A percentile compares a stretch with the other conserved stretches of the same genome.
These are phyloP conservation scores for Meiosimyza decipiens DNA, from an alignment of 2,888 invertebrate species.

Conservation along the genomic window DNA sequence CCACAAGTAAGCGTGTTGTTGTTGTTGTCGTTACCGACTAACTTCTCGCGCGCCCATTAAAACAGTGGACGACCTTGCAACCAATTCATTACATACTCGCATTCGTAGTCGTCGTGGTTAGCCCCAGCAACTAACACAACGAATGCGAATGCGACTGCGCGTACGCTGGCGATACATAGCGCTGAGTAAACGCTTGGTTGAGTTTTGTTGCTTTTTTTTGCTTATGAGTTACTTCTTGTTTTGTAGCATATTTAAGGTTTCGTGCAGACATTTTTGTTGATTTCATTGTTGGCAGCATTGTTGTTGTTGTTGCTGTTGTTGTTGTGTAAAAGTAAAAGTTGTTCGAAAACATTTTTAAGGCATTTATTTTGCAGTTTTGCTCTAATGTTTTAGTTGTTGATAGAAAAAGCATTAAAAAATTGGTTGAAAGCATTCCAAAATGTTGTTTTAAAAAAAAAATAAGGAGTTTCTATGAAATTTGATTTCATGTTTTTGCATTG, in stretches of 20 bases:
- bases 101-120: too few relatives aligned
- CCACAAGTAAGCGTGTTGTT: constrained; percentile 16
- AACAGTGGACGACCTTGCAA: constrained; percentile 65
- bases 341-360: too few relatives aligned
- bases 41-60: constrained; percentile 40
- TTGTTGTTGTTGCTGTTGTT: constrained; percentile 1
- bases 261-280: neutral
- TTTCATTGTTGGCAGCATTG: neutral
- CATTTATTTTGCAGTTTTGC: too few relatives aligned
- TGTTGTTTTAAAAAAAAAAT: too few relatives aligned
- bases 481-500: neutral
- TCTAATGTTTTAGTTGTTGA: neutral
- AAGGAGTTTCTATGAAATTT: too few relatives aligned
- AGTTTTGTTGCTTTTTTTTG: neutral
- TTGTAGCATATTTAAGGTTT: too few relatives aligned
- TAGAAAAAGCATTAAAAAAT: neutral
- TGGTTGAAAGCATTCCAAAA: neutral
- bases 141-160: constrained; percentile 1
- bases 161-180: neutral
- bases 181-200: too few relatives aligned
- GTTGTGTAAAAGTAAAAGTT: too few relatives aligned
- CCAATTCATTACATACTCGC: constrained; percentile 53
- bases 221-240: too few relatives aligned
- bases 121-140: neutral
- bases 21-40: constrained; percentile 31